These are phyloP conservation scores for Drosophila santomea DNA, from an alignment of 1,140 invertebrate species.

Conservation along the genomic window DNA sequence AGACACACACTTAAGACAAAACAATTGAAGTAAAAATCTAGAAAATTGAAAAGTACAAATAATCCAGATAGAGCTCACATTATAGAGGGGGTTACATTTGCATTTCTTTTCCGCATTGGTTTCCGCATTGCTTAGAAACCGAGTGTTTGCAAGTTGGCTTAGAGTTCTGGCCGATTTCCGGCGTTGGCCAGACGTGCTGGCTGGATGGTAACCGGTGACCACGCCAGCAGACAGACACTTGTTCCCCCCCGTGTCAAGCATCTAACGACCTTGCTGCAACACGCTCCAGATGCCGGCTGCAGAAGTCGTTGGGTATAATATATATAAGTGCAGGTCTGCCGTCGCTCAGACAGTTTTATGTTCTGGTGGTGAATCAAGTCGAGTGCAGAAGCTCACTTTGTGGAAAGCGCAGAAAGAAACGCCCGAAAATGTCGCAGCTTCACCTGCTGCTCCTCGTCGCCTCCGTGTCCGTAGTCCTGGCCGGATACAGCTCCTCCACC, in stretches of 20 bases:
- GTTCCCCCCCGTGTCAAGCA: conserved; percentile 63
- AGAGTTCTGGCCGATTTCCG: conserved; percentile 24
- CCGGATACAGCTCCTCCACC: conserved; percentile 44
- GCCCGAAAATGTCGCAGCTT: conserved; percentile 27
- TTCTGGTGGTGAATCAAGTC: conserved; percentile 12
- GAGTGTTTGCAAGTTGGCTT: neutral
- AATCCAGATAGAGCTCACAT: too few species aligned
- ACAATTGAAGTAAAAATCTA: too few species aligned
- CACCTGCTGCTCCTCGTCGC: conserved; percentile 23
- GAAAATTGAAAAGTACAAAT: too few species aligned
- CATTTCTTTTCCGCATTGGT: conserved; percentile 5
- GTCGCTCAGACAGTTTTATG: conserved; percentile 40
- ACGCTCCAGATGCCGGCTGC: conserved; percentile 44
- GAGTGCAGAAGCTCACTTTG: neutral
- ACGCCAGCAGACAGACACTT: conserved; percentile 49
- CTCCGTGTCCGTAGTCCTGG: conserved; percentile 1
- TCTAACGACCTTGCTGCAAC: conserved; percentile 54
- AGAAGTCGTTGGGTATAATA: conserved; percentile 46
- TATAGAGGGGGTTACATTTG: neutral
- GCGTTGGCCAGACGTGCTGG: conserved; percentile 35
- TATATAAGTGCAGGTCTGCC: conserved; percentile 49
- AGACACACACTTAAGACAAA: too few species aligned
- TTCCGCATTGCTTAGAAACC: conserved; percentile 43
- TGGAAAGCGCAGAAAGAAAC: neutral
- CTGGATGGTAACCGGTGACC: conserved; percentile 10